Base-by-base conservation (phyloP, 2,888 invertebrate species). In the Pomacea canaliculata region DNA sequence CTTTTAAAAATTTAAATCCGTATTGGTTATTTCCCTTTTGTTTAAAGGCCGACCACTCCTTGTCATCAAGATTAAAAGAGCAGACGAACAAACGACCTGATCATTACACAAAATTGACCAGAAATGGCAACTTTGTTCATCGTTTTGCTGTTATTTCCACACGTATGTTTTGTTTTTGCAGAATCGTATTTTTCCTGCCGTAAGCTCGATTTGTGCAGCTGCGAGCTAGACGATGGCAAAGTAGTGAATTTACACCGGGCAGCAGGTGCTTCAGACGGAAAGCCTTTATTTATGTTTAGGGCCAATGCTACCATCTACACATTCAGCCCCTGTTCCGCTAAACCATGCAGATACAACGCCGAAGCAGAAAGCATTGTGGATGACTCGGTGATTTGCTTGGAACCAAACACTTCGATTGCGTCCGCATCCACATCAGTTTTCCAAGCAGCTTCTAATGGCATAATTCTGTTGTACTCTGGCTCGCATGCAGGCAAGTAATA, bases 131-230 rank as follows among this genome's bases (percentile, higher is more conserved):
- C 12, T 27, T 63, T 63, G 10, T 12, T 23, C 10, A 19, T 23
- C 27, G n/a, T 9, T 63, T 23, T 23, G 19, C 27, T 63, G n/a
- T 19, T 63, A 18, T 12, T 63, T 23, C 63, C 19, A 12, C 2
- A 10, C 2, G 51, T 16, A 10, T 56, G 7, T 56, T 13, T 16
- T 16, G 16, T 56, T 56, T 56, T 4, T 4, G 16, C 51, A 56
- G 51, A 4, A 56, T 10, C 8, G 10, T 56, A 56, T 8, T 13
- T 4, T 16, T 23, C 63, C 2, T 63, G 76, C 72, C 62, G 51
- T 56, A 71, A 76, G 63, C 68, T 71, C 62, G 76, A 76, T 56
- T 19, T 62, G 1, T 76, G 76, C 23, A 59, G 68, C 16, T 76
- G 76, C 49, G n/a, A 7, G 4, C 46, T 73, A 18, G 63, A 68